Percentiles rank a stretch among this genome's conserved stretches.
phyloP scores from a whole-genome alignment of 2,797 vertebrate genomes.

The Chloroceryle amazona region DNA sequence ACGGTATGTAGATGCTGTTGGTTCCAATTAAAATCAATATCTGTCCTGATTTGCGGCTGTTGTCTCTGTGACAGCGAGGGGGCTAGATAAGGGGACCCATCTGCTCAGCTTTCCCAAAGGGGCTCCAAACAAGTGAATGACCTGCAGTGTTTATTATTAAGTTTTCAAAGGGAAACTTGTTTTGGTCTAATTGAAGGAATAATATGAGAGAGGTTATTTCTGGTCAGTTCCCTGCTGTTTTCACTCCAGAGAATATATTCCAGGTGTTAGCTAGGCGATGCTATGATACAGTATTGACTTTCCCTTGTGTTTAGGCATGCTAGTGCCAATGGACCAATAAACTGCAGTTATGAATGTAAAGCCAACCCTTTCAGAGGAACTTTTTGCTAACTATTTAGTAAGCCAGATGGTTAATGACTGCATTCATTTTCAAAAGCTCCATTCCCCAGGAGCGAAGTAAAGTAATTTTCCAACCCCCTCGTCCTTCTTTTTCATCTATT shows the following conservation, averaged over 20 bases:
- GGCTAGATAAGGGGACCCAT: slow-evolving; percentile 81
- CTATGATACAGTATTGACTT: slow-evolving; percentile 68
- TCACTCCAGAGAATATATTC: slow-evolving; percentile 86
- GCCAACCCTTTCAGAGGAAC: slow-evolving; percentile 49
- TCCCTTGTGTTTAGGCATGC: slow-evolving; percentile 68
- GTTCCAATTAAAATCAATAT: slow-evolving; percentile 87
- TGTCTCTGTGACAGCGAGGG: slow-evolving; percentile 81
- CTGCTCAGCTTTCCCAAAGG: slow-evolving; percentile 82
- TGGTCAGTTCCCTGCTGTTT: slow-evolving; percentile 88
- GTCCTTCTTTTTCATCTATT: slow-evolving; percentile 19
- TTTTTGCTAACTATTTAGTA: slow-evolving; percentile 70
- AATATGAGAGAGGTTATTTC: slow-evolving; percentile 85
- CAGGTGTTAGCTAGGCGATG: slow-evolving; percentile 79
- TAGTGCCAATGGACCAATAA: slow-evolving; percentile 75
- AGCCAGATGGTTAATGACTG: slow-evolving; percentile 77
- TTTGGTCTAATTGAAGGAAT: slow-evolving; percentile 88
- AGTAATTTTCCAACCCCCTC: slow-evolving; percentile 10
- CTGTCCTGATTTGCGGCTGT: slow-evolving; percentile 81
- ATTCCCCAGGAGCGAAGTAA: slow-evolving; percentile 42
- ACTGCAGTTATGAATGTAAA: slow-evolving; percentile 54
- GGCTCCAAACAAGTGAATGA: slow-evolving; percentile 85
- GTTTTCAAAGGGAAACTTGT: slow-evolving; percentile 88
- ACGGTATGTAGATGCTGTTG: slow-evolving; percentile 82
- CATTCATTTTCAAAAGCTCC: slow-evolving; percentile 69
- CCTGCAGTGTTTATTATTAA: slow-evolving; percentile 88